Conservation (phyloP, 2,113 vertebrate species). For the Protomyctophum bolini region DNA sequence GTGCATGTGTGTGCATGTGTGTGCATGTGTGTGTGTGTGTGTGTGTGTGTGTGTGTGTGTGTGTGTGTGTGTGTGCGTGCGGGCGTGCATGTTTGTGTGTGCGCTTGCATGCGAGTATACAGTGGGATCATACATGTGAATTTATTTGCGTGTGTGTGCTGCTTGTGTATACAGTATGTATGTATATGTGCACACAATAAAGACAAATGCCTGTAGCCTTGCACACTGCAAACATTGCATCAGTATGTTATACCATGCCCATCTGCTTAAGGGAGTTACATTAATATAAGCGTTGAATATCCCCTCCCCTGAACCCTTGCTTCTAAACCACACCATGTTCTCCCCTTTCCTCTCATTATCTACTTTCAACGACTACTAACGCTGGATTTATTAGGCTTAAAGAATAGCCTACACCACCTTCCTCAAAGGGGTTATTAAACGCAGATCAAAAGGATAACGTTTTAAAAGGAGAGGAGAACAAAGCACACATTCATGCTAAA, state of each 20-base stretch:
- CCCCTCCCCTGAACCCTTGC: slow-evolving; percentile 47
- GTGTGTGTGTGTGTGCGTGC: too few relatives aligned
- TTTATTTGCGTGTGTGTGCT: background rate
- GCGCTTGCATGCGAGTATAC: slow-evolving; percentile 5
- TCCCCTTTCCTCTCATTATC: background rate
- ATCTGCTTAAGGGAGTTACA: slow-evolving; percentile 67
- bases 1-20: too few relatives aligned
- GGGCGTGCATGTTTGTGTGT: background rate
- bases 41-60: too few relatives aligned
- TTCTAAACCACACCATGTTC: slow-evolving; percentile 65
- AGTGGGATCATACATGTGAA: background rate
- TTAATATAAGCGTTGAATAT: slow-evolving; percentile 20
- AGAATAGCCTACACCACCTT: slow-evolving; percentile 67
- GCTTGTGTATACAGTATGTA: background rate
- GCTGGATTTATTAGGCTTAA: slow-evolving; percentile 78
- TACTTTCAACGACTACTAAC: slow-evolving; percentile 68
- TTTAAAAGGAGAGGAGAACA: slow-evolving; percentile 52
- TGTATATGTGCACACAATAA: background rate
- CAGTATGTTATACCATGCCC: slow-evolving; percentile 50
- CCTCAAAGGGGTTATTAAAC: slow-evolving; percentile 77
- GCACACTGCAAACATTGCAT: slow-evolving; percentile 14
- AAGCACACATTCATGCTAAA: slow-evolving; percentile 52
- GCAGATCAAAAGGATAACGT: slow-evolving; percentile 77
- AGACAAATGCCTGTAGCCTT: too few relatives aligned
- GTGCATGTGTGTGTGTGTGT: background rate